phyloP scores from a whole-genome alignment of 2,113 vertebrate genomes.

The Ciconia maguari region DNA sequence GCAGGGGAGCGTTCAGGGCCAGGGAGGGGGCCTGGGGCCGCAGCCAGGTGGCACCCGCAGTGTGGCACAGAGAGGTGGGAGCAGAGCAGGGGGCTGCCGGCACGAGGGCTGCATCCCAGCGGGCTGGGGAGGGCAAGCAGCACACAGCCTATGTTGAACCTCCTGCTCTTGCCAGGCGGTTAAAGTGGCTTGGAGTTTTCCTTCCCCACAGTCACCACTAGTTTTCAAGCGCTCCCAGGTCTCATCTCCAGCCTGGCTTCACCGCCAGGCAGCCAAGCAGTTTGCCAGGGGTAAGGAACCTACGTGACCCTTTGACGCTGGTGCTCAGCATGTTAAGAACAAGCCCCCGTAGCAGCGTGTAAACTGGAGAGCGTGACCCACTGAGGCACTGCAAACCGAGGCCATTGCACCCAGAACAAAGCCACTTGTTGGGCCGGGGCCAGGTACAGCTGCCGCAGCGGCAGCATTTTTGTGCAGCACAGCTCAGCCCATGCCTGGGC shows the following conservation, averaged over 20 bases:
- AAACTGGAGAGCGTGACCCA: neutral
- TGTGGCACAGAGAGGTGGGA: neutral
- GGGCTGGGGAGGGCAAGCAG: neutral
- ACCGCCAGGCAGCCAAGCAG: neutral
- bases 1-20: neutral
- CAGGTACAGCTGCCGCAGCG: neutral
- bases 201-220: neutral
- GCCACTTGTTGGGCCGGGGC: neutral
- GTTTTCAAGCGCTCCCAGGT: neutral
- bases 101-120: fast-evolving
- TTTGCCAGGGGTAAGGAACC: neutral
- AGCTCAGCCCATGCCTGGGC: neutral
- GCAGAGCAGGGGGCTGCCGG: neutral
- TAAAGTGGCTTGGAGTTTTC: neutral
- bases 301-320: neutral
- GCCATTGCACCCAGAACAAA: neutral
- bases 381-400: neutral
- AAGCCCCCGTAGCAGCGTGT: neutral
- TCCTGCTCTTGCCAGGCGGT: neutral
- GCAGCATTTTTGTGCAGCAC: neutral
- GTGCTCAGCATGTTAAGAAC: neutral
- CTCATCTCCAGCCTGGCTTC: neutral
- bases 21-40: neutral
- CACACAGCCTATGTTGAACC: neutral
- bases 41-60: neutral